A percentile compares a stretch with the other conserved stretches of the same genome.
Conservation (phyloP, 2,888 invertebrate genomes). For the Acheta domesticus region DNA sequence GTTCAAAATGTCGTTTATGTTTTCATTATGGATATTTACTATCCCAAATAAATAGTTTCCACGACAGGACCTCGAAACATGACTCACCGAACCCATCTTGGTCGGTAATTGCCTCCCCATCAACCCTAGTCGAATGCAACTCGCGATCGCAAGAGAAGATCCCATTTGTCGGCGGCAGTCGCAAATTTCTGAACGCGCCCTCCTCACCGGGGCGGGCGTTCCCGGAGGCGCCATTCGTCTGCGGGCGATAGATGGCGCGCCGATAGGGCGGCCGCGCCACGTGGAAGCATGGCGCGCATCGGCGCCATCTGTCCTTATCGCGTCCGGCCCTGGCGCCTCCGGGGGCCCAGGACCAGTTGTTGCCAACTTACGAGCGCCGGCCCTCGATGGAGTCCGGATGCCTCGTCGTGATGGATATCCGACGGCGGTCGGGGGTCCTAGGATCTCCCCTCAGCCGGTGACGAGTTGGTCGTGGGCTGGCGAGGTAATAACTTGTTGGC, state of each 20-base stretch:
- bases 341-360: too few species aligned
- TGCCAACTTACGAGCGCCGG: too few species aligned
- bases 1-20: too few species aligned
- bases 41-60: too few species aligned
- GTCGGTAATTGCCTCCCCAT: neutral
- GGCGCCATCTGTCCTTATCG: neutral
- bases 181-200: slow-evolving; percentile 3
- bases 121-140: neutral
- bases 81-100: neutral
- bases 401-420: too few species aligned
- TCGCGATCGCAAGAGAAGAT: neutral
- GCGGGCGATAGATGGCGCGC: neutral
- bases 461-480: too few species aligned
- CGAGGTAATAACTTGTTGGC: too few species aligned
- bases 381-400: too few species aligned
- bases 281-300: neutral
- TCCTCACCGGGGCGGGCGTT: neutral
- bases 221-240: neutral
- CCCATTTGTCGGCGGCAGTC: neutral
- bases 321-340: too few species aligned
- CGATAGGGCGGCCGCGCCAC: neutral
- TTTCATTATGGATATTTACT: too few species aligned
- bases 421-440: too few species aligned
- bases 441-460: too few species aligned
- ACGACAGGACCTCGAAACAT: neutral